Evolutionary conservation across 1,140 invertebrate species (phyloP), one percentile per base, ranked within the genome.

Genomic region (Brachionus koreanus): DNA sequence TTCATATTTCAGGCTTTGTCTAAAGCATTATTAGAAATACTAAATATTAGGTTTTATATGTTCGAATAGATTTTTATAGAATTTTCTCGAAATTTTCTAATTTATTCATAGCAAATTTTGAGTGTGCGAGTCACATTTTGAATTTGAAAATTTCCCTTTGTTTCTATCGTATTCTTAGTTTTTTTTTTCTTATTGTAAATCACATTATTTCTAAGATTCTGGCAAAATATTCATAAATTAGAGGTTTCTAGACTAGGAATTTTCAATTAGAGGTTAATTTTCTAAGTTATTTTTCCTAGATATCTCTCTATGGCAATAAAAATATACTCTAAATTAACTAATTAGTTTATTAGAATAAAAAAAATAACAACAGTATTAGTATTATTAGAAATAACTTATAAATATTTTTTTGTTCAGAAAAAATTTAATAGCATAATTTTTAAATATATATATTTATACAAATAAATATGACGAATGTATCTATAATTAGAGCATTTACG

Each of bases 21-120:
- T 16, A 25, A 25, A 57, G 49, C 49, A 57, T 57, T 57, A 57
- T 19, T 57, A 57, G 7, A 57, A 57, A 57, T 19, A 57, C 49
- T 57, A 57, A 57, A 57, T 57, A 57, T 57, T 57, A 57, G 49
- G 19, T 57, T 57, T 57, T 57, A 57, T 57, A 57, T 57, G 16
- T 7, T 7, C 49, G 19, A n/a, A 49, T 37, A 69, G 65, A 69
- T 37, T 42, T 37, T 39, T 69, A 39, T 69, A 69, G 65, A 69
- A 69, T 69, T 69, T 69, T 69, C 65, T 69, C 65, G 65, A 69
- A 39, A 37, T 39, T 69, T 69, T 69, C 65, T 69, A 69, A 69
- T 69, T 69, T 69, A 69, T 69, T 69, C 65, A 69, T 69, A 42
- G 65, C 65, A 37, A 69, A 69, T 39, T 39, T 39, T 9, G 65